A percentile compares a stretch with the other conserved stretches of the same genome.
phyloP scores from a whole-genome alignment of 2,888 invertebrate species.

The Neoitamus cyanurus region DNA sequence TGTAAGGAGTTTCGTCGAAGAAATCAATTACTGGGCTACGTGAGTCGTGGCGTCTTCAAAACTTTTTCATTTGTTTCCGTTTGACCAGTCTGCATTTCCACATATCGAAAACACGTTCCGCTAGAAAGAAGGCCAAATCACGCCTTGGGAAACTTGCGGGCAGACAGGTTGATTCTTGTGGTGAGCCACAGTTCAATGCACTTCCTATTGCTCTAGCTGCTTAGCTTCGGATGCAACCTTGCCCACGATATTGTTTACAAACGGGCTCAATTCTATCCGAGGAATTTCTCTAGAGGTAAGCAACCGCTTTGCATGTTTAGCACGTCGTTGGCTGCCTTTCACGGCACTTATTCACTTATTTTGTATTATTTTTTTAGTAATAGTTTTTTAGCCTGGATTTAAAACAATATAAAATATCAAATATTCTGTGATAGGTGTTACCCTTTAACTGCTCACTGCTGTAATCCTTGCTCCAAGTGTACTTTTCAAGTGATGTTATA shows the following conservation, averaged over 20 bases:
- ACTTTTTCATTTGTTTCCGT: not conserved
- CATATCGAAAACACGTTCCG: not conserved
- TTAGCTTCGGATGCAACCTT: not conserved
- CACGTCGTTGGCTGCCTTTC: not conserved
- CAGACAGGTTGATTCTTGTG: not conserved
- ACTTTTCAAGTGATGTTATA: no score
- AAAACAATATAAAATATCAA: not conserved
- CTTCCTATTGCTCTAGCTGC: not conserved
- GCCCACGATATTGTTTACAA: conserved; percentile 30
- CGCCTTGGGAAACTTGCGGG: not conserved
- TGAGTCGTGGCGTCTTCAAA: not conserved
- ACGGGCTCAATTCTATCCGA: not conserved
- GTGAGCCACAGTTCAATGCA: conserved; percentile 9
- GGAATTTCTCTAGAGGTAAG: not conserved
- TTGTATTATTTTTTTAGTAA: not conserved
- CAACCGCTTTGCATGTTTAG: not conserved
- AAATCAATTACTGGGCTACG: not conserved
- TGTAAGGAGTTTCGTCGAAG: not conserved
- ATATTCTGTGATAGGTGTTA: no score
- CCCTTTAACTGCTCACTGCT: no score
- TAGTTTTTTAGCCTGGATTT: not conserved
- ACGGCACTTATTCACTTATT: not conserved
- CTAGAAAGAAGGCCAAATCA: conserved; percentile 23
- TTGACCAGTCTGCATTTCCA: not conserved
- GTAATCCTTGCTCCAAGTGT: no score